A percentile compares a stretch with the other conserved stretches of the same genome.
Conservation (phyloP, 2,113 vertebrate species). For the Misgurnus mizolepis region DNA sequence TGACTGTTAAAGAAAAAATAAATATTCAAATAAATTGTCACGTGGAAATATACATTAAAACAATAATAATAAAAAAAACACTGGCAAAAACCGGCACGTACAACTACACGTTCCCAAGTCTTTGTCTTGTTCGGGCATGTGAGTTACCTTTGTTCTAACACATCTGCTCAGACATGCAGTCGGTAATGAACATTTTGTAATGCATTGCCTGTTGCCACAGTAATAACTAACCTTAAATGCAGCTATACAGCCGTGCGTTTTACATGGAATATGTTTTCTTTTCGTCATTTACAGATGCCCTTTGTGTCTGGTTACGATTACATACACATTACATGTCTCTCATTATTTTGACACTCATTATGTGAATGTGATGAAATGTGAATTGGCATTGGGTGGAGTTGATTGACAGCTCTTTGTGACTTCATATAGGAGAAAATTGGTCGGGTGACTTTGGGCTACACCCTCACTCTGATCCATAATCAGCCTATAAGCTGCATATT, state of each 20-base stretch:
- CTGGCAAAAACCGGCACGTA: neutral
- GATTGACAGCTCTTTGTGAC: constrained; percentile 52
- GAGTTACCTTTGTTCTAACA: neutral
- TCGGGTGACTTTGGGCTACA: constrained; percentile 55
- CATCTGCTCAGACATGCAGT: neutral
- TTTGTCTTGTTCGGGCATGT: neutral
- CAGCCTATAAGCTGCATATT: constrained; percentile 24
- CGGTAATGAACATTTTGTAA: neutral
- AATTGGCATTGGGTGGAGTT: neutral
- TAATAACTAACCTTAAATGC: neutral
- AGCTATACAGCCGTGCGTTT: neutral
- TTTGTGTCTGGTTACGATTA: neutral
- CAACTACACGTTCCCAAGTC: neutral
- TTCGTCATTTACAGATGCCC: neutral
- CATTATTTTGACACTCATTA: neutral
- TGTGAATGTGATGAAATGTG: neutral
- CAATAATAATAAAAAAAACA: neutral
- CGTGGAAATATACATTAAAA: neutral
- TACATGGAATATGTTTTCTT: neutral
- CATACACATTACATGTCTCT: neutral
- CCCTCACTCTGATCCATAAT: constrained; percentile 60
- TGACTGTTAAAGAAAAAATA: neutral
- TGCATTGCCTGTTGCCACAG: neutral
- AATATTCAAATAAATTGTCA: neutral
- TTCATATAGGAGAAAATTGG: constrained; percentile 67